Base-by-base conservation (phyloP, 2,797 vertebrate genomes). In the Malacoctenus gilli region DNA sequence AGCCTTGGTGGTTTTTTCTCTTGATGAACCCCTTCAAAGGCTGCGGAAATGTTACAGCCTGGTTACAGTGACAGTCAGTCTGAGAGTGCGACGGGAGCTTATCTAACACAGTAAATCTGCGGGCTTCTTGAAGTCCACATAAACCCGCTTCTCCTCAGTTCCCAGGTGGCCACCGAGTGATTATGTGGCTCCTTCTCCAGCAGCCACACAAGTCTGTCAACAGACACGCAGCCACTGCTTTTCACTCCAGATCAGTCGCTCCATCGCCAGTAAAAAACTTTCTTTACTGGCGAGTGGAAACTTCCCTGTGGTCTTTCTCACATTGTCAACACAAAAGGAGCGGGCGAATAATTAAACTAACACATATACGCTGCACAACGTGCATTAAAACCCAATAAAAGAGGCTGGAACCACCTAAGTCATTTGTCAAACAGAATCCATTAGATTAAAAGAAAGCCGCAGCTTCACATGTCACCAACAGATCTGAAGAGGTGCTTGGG, bases 241-340 rank as follows among this genome's bases (percentile, higher is more conserved):
- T 65, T 85, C 58, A 52, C 76, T 71, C 81, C 59, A 88, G 82
- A 91, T 87, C 86, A 85, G 84, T 86, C 81, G 78, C 76, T 61
- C 46, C 60, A 75, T 47, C 52, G 49, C 80, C 66, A 84, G 79
- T 86, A 83, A 90, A n/a, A 89, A 79, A 63, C 18, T 18, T 47
- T 48, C 59, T 87, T 89, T 85, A 91, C 68, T 84, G 61, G 80
- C 72, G 68, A 85, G 82, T 88, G 88, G 90, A 91, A 92, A 92
- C 75, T 89, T 87, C 86, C 85, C 79, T 80, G 88, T 80, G 86
- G 85, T 85, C 49, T 70, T 81, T 84, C 72, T 79, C 79, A 90
- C 85, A 77, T 73, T 79, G 82, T 87, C 82, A 80, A 28, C 79
- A 77, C 74, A 70, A 79, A 76, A 55, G 16, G 54, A 72, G 32